Percentiles rank a stretch among this genome's conserved stretches.
Evolutionary conservation across 2,113 vertebrate species (phyloP).

Genomic region (Malurus elegans): DNA sequence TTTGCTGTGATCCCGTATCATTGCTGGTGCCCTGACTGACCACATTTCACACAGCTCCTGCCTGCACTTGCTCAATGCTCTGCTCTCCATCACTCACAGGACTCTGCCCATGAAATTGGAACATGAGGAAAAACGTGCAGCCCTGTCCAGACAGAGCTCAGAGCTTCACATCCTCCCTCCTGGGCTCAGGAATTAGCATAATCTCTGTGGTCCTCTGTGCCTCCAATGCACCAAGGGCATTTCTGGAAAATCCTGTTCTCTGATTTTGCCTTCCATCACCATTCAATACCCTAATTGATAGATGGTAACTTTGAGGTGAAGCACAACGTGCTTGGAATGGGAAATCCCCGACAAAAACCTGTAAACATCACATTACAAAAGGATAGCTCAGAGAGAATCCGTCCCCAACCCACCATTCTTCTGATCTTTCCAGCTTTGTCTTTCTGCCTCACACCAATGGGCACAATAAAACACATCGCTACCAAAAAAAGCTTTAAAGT

Average conservation of each 20-base stretch:
- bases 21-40: background rate
- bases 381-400: background rate
- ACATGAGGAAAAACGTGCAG: fast-evolving
- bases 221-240: background rate
- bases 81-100: background rate
- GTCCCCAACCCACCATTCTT: background rate
- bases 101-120: background rate
- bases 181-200: background rate
- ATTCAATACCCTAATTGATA: slow-evolving; percentile 39
- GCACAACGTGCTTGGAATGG: slow-evolving; percentile 3
- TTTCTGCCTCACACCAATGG: background rate
- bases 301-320: slow-evolving; percentile 9
- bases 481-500: background rate
- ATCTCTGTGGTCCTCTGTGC: background rate
- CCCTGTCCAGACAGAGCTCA: background rate
- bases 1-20: background rate
- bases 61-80: background rate
- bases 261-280: slow-evolving; percentile 4
- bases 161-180: background rate
- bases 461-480: background rate
- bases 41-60: background rate
- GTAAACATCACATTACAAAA: background rate
- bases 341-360: slow-evolving; percentile 6
- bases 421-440: background rate
- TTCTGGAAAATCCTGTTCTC: background rate